Evolutionary conservation across 2,797 vertebrate genomes (phyloP).

Genomic region (Periophthalmus magnuspinnatus): DNA sequence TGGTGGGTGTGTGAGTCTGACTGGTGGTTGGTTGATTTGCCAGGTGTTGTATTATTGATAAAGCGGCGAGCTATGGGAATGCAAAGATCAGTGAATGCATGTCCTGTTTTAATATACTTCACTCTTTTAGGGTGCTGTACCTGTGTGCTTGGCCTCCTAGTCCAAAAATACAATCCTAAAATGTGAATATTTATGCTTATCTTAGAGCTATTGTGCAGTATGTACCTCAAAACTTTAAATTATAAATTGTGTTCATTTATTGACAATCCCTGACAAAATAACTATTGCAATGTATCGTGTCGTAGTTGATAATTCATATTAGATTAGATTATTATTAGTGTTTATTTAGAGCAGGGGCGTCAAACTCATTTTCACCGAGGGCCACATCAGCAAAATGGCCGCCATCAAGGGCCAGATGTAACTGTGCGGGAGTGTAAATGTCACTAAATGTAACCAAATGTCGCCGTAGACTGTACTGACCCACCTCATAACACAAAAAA

Average conservation of each 20-base stretch:
- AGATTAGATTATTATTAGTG: not conserved
- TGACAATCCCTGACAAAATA: conserved; percentile 4
- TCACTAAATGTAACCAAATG: too few relatives aligned
- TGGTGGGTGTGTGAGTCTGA: conserved; percentile 37
- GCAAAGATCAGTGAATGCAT: conserved; percentile 16
- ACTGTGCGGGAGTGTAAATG: too few relatives aligned
- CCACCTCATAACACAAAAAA: too few relatives aligned
- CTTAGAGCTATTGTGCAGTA: conserved; percentile 26
- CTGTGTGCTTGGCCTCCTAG: conserved; percentile 8
- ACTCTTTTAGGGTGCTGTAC: too few relatives aligned
- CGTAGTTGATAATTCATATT: not conserved
- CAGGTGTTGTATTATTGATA: conserved; percentile 43
- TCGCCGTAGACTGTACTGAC: too few relatives aligned
- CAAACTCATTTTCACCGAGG: too few relatives aligned
- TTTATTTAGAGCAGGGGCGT: too few relatives aligned
- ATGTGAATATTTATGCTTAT: conserved; percentile 32
- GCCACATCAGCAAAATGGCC: too few relatives aligned
- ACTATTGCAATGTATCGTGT: not conserved
- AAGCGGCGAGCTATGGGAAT: conserved; percentile 36
- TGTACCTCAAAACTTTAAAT: conserved; percentile 40
- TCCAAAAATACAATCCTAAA: conserved; percentile 22
- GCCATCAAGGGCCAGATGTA: too few relatives aligned
- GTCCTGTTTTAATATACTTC: not conserved
- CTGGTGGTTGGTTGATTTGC: conserved; percentile 38
- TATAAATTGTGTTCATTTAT: not conserved